A percentile compares a stretch with the other conserved stretches of the same genome.
These are phyloP conservation scores for Takifugu flavidus DNA, from an alignment of 2,113 vertebrate species.

Conservation along the genomic window DNA sequence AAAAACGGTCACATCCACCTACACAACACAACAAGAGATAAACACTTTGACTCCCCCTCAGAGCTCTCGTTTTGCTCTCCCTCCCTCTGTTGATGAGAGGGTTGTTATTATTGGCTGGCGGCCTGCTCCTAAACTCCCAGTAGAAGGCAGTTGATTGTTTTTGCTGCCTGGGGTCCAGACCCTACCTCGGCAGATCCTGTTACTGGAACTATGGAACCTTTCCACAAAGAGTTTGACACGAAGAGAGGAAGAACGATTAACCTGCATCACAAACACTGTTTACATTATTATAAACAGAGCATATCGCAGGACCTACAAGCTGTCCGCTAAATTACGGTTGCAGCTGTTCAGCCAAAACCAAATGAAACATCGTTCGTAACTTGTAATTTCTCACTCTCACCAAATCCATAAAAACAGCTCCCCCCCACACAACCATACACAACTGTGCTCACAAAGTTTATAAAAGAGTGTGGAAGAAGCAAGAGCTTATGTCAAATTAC, in stretches of 20 bases:
- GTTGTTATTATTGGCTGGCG: constrained; percentile 74
- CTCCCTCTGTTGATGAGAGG: constrained; percentile 56
- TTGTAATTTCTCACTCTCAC: too few relatives aligned
- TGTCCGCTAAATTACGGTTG: too few relatives aligned
- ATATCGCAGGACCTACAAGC: too few relatives aligned
- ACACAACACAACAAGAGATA: constrained; percentile 66
- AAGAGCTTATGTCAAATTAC: too few relatives aligned
- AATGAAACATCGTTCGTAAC: too few relatives aligned
- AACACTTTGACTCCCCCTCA: constrained; percentile 58
- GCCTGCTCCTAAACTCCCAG: constrained; percentile 63
- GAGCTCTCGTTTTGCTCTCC: constrained; percentile 32
- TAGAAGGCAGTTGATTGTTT: constrained; percentile 75
- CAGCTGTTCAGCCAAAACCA: too few relatives aligned
- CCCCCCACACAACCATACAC: too few relatives aligned
- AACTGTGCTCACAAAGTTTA: too few relatives aligned
- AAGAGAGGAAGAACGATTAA: constrained; percentile 15
- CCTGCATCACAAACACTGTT: constrained; percentile 18
- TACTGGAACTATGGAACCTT: constrained; percentile 55
- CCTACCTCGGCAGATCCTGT: constrained; percentile 63
- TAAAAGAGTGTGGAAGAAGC: too few relatives aligned
- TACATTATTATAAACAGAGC: constrained; percentile 15
- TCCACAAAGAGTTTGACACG: constrained; percentile 35
- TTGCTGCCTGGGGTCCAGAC: constrained; percentile 64
- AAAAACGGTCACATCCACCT: constrained; percentile 53
- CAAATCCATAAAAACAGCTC: too few relatives aligned